These are phyloP conservation scores for Siniperca chuatsi DNA, from an alignment of 2,113 vertebrate species.

Conservation along the genomic window DNA sequence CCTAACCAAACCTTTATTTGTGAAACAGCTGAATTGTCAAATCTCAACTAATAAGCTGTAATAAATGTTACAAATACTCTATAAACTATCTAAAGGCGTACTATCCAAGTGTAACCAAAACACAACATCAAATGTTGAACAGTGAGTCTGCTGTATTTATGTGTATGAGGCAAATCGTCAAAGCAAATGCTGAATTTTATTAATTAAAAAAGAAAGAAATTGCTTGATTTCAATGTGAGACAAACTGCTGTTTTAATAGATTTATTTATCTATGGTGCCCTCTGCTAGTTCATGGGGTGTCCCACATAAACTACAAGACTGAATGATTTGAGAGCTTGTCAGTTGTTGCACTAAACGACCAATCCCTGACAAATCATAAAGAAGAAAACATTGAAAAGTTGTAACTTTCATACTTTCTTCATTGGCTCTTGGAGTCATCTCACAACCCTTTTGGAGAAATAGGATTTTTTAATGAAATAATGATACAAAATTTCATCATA, in stretches of 20 bases:
- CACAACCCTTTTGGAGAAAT: not conserved
- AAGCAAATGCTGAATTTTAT: not conserved
- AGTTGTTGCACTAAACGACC: not conserved
- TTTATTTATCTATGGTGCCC: conserved; percentile 55
- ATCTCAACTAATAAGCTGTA: too few relatives aligned
- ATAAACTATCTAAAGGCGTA: too few relatives aligned
- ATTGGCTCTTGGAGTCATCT: not conserved
- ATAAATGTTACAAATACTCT: too few relatives aligned
- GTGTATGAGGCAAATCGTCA: not conserved
- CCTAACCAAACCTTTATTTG: too few relatives aligned
- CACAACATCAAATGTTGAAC: not conserved
- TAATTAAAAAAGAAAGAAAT: not conserved
- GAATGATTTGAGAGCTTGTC: not conserved
- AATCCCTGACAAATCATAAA: not conserved
- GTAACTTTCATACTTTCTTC: not conserved
- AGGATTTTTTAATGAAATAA: not conserved
- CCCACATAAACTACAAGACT: not conserved
- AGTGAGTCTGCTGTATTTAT: not conserved
- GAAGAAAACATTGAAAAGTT: not conserved
- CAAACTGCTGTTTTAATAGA: not conserved
- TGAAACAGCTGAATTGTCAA: too few relatives aligned
- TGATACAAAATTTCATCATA: not conserved
- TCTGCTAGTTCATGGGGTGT: conserved; percentile 55
- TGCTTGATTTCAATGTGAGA: not conserved
- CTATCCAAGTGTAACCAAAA: not conserved